phyloP scores from a whole-genome alignment of 2,113 vertebrate species.

The Rutilus rutilus region DNA sequence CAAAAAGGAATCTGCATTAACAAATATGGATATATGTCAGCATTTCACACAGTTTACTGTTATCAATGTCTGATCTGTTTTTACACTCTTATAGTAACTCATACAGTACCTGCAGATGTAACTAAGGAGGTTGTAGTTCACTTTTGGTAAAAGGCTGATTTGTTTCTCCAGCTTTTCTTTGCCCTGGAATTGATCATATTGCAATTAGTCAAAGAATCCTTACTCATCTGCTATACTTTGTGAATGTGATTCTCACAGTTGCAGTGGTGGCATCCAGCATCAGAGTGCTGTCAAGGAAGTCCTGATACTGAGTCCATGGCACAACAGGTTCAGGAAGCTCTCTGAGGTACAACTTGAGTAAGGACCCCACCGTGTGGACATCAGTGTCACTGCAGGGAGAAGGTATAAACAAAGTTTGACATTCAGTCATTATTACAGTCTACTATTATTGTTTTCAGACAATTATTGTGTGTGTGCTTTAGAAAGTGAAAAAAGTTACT shows the following conservation, averaged over 20 bases:
- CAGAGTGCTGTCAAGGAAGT: slow-evolving; percentile 87
- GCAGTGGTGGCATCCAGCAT: slow-evolving; percentile 70
- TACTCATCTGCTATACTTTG: not conserved
- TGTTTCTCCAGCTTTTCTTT: slow-evolving; percentile 84
- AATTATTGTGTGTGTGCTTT: not conserved
- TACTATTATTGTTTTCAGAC: not conserved
- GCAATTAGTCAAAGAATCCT: not conserved
- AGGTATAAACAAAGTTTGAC: not conserved
- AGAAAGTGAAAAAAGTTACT: not conserved
- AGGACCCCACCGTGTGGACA: slow-evolving; percentile 98
- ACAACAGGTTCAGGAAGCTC: slow-evolving; percentile 93
- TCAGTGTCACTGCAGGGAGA: slow-evolving; percentile 87
- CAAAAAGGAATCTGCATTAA: slow-evolving; percentile 86
- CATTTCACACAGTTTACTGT: not conserved
- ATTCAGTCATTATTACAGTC: not conserved
- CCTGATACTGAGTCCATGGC: slow-evolving; percentile 93
- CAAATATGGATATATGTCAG: not conserved
- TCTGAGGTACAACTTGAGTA: slow-evolving; percentile 93
- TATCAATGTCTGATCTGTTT: not conserved
- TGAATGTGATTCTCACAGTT: slow-evolving; percentile 70
- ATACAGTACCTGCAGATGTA: slow-evolving; percentile 88
- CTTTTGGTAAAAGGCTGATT: slow-evolving; percentile 83
- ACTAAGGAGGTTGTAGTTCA: slow-evolving; percentile 93
- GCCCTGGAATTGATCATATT: slow-evolving; percentile 72
- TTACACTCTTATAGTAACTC: not conserved